Conservation (phyloP, 2,113 vertebrate species). For the Myocastor coypus region DNA sequence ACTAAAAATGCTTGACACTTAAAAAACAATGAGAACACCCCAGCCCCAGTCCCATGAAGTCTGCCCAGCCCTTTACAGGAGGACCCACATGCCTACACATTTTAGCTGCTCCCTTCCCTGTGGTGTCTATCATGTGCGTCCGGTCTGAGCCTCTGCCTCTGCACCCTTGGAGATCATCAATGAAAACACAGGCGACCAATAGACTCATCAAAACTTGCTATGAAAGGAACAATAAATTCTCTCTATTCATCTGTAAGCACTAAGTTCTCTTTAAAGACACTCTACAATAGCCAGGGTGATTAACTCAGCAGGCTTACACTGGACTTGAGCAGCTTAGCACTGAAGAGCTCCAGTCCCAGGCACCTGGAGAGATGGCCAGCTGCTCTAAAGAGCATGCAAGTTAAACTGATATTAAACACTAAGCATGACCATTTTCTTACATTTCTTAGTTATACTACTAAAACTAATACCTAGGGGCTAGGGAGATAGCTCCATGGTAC, state of each 20-base stretch:
- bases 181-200: neutral
- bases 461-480: neutral
- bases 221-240: neutral
- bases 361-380: neutral
- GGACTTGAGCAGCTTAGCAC: neutral
- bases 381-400: neutral
- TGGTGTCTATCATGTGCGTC: neutral
- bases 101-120: neutral
- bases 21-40: neutral
- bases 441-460: neutral
- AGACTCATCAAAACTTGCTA: neutral
- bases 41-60: neutral
- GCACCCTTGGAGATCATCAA: neutral
- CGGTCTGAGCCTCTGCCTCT: neutral
- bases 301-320: neutral
- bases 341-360: neutral
- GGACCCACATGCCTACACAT: neutral
- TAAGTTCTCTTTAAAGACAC: conserved; percentile 36
- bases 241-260: neutral
- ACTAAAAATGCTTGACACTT: neutral
- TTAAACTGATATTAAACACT: neutral
- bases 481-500: too few species aligned
- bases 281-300: neutral
- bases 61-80: neutral
- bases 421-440: neutral